Base-by-base conservation (phyloP, 2,797 vertebrate genomes). In the Spinibarbus caldwelli region DNA sequence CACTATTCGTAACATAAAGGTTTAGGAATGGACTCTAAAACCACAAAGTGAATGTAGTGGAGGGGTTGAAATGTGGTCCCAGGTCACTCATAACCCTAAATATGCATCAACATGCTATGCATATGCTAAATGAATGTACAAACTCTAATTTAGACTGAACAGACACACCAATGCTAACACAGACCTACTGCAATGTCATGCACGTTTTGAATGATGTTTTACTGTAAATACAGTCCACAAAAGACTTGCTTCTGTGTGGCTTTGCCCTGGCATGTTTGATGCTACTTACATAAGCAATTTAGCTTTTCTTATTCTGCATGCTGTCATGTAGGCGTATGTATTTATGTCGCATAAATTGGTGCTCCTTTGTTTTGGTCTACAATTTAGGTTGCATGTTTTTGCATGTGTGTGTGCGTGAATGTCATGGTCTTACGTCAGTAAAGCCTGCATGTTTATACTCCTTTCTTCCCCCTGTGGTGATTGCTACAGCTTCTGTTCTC, bases 401-500 rank as follows among this genome's bases (percentile, higher is more conserved):
- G 43, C 85, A 54, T 71, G 66, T 67, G 49, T 59, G 73, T 80
- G 64, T 49, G n/a, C 17, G 26, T 86, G 15, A 72, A 41, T 78
- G 47, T 71, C 14, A 29, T 71, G 68, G 10, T 85, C 66, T 93
- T 92, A 93, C 86, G 90, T 94, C 92, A 95, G 68, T n/a, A 75
- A 84, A 83, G 10, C 26, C 83, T 84, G 89, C 86, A 84, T 94
- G 92, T 94, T 95, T 95, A 95, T 82, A 90, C 89, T 91, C 90
- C 84, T 87, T 79, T 6, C 62, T 85, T 87, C 89, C 89, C 57
- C 90, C 71, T 47, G 89, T 89, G 83, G 93, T 94, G 94, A 94
- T 94, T 93, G 91, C 92, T 92, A 84, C 90, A 88, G 85, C 84
- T 90, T 95, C 94, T 95, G 94, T 80, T 83, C 81, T 84, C 45